Evolutionary conservation across 2,888 invertebrate genomes (phyloP).

Genomic region (Acanthacorydalis orientalis): DNA sequence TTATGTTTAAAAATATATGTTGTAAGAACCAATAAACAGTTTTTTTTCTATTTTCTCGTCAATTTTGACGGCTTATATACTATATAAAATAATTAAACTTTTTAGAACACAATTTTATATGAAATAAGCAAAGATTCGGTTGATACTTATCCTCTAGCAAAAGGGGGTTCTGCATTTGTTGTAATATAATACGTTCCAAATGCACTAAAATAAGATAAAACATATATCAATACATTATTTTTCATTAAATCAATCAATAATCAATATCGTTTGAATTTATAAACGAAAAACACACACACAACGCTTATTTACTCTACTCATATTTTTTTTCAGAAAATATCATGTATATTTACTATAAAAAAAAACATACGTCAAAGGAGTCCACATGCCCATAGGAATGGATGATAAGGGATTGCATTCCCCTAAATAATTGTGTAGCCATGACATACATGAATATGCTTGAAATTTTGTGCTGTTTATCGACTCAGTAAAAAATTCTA

Average conservation of each 20-base stretch:
- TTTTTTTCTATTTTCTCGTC: too few species aligned
- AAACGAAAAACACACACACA: too few species aligned
- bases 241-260: too few species aligned
- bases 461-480: conserved; percentile 9
- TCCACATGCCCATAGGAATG: conserved; percentile 10
- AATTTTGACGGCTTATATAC: too few species aligned
- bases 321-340: too few species aligned
- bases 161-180: conserved; percentile 9
- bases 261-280: too few species aligned
- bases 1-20: too few species aligned
- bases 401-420: conserved; percentile 6
- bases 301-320: too few species aligned
- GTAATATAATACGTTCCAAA: conserved; percentile 10
- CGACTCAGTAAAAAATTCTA: conserved; percentile 11
- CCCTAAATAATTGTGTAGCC: not conserved
- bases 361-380: conserved; percentile 8
- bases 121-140: conserved; percentile 4
- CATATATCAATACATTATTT: too few species aligned
- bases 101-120: too few species aligned
- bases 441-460: conserved; percentile 7
- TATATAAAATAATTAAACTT: too few species aligned
- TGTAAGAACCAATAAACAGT: too few species aligned
- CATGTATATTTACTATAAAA: not conserved
- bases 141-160: conserved; percentile 9
- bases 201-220: conserved; percentile 7